phyloP scores from a whole-genome alignment of 2,797 vertebrate genomes.

The Pangasius sanitwongsei region DNA sequence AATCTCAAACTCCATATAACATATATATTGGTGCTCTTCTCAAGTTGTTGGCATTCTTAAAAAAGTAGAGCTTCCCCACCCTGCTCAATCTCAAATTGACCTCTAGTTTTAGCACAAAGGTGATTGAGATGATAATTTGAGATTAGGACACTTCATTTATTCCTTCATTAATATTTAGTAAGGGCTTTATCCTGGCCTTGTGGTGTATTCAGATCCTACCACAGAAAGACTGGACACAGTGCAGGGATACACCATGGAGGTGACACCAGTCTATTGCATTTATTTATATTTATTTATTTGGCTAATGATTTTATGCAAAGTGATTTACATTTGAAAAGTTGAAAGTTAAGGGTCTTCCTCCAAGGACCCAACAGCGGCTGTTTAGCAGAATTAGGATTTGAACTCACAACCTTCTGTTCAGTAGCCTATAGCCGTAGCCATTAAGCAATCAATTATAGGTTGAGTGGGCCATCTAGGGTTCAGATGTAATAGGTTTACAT shows the following conservation, averaged over 20 bases:
- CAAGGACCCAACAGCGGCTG: neutral
- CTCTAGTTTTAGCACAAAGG: neutral
- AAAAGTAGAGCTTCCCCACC: neutral
- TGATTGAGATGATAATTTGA: neutral
- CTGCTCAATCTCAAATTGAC: neutral
- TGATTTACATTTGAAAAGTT: neutral
- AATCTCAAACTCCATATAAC: neutral
- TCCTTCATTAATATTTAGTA: neutral
- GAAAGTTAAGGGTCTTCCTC: neutral
- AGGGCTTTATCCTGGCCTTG: neutral
- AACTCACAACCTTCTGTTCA: neutral
- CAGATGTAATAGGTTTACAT: neutral
- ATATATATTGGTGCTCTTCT: neutral
- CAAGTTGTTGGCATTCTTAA: neutral
- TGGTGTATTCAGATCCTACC: neutral
- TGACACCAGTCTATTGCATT: too few relatives aligned
- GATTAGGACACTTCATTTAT: neutral
- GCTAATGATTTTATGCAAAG: neutral
- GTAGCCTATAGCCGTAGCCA: neutral
- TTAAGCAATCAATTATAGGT: neutral
- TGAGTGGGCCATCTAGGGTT: neutral
- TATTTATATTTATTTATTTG: constrained; percentile 2
- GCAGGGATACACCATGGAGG: neutral
- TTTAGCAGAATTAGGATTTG: neutral
- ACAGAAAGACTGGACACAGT: neutral